Base-by-base conservation (phyloP, 1,140 invertebrate genomes). In the Hyles vespertilio region DNA sequence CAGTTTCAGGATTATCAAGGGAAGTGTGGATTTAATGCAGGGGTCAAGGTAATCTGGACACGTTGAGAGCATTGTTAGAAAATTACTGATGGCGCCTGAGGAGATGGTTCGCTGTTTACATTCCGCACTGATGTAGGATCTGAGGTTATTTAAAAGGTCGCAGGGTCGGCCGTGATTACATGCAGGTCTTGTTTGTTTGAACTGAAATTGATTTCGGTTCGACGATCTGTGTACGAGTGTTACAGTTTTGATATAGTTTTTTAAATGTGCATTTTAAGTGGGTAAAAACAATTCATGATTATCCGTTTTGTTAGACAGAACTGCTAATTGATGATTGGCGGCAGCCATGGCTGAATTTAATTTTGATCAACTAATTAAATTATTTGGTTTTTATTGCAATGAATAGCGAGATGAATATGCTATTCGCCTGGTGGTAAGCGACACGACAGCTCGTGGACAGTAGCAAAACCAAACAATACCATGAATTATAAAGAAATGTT, bases 21-120 rank as follows among this genome's bases (percentile, higher is more conserved):
- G 33, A 34, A n/a, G 44, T 5, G 48, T 63, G 32, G 22, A 9
- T 52, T 52, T 47, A 49, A 22, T 48, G 7, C 10, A 9, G 5
- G 48, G 76, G 43, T 78, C 82, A 70, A 62, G 49, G 53, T 67
- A 67, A 33, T 59, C 50, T 84, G 73, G 82, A 72, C 73, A 72
- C 67, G 68, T 79, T 77, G 61, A 58, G 57, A 69, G 69, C 62
- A 84, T 83, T 78, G 83, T 79, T 77, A 69, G 79, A 80, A 88
- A 87, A 88, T 88, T 88, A 88, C 78, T 85, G 85, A 85, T 86
- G 85, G 85, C 85, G 85, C 85, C 79, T 76, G 58, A 69, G 71
- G 77, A 86, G 81, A 87, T 82, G 75, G 74, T 59, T 70, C 61
- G 77, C 63, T 88, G 83, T 88, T 88, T 88, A 86, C 83, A 85